Conservation (phyloP, 2,797 vertebrate genomes). For the Phalanger gymnotis region DNA sequence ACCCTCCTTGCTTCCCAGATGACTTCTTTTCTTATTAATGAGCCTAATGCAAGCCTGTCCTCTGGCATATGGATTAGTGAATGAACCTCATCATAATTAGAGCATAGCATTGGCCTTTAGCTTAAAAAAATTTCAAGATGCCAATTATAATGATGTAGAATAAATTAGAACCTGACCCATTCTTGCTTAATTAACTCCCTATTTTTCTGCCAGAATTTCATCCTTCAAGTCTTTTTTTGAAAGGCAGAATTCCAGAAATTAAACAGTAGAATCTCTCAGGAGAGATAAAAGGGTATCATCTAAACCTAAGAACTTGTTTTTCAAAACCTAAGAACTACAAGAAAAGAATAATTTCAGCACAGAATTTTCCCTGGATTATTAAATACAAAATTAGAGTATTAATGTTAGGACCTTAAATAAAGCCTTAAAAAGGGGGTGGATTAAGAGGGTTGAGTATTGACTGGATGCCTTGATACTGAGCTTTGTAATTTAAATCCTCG, state of each 20-base stretch:
- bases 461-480: background rate
- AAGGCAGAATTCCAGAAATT: constrained; percentile 63
- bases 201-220: constrained; percentile 68
- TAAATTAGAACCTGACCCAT: constrained; percentile 72
- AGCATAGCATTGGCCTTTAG: constrained; percentile 68
- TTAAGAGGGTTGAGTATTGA: background rate
- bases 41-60: constrained; percentile 39
- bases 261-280: constrained; percentile 68
- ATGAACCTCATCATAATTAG: constrained; percentile 52
- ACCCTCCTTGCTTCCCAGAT: background rate
- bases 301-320: constrained; percentile 39
- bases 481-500: background rate
- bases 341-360: constrained; percentile 66
- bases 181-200: constrained; percentile 69
- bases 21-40: background rate
- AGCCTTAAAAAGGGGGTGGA: background rate
- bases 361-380: constrained; percentile 56
- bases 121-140: constrained; percentile 59
- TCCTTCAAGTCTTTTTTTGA: constrained; percentile 65
- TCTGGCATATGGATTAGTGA: constrained; percentile 39
- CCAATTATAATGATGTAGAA: constrained; percentile 60
- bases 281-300: constrained; percentile 43
- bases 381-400: constrained; percentile 54
- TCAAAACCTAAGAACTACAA: too few relatives aligned
- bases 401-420: constrained; percentile 32